A percentile compares a stretch with the other conserved stretches of the same genome.
Conservation (phyloP, 2,888 invertebrate species). For the Nematopogon swammerdamellus region DNA sequence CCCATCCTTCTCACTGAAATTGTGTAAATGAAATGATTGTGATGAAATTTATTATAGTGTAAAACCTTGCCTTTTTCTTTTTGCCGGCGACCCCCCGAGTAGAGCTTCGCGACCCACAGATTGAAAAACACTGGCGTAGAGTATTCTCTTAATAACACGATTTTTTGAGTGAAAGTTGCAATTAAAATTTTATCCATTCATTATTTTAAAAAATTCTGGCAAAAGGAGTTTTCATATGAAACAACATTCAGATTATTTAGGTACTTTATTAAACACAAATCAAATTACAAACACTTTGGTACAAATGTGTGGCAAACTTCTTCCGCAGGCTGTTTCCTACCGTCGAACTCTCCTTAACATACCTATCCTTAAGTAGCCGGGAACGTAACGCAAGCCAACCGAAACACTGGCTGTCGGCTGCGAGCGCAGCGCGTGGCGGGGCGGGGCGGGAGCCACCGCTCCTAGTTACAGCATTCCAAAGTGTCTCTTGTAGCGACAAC, state of each 20-base stretch:
- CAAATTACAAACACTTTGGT: conserved; percentile 50
- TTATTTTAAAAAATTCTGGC: conserved; percentile 2
- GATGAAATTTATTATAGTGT: too few relatives aligned
- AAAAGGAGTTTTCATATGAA: conserved; percentile 38
- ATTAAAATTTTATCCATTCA: too few relatives aligned
- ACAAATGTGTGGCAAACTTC: conserved; percentile 23
- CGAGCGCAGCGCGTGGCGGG: neutral
- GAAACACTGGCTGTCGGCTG: conserved; percentile 9
- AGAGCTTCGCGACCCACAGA: too few relatives aligned
- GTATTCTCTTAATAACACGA: too few relatives aligned
- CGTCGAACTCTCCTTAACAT: neutral
- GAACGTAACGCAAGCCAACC: conserved; percentile 37
- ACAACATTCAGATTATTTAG: conserved; percentile 32
- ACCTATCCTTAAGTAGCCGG: conserved; percentile 24
- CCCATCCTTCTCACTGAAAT: too few relatives aligned
- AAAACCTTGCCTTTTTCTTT: too few relatives aligned
- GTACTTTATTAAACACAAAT: conserved; percentile 57
- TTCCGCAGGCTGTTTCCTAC: neutral
- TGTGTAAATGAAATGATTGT: too few relatives aligned
- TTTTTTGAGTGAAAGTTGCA: too few relatives aligned
- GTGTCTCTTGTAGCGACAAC: neutral
- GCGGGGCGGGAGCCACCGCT: too few relatives aligned
- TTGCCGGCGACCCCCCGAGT: too few relatives aligned
- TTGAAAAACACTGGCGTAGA: too few relatives aligned
- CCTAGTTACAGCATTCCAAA: neutral